Base-by-base conservation (phyloP, 2,113 vertebrate species). In the Gasterosteus aculeatus region DNA sequence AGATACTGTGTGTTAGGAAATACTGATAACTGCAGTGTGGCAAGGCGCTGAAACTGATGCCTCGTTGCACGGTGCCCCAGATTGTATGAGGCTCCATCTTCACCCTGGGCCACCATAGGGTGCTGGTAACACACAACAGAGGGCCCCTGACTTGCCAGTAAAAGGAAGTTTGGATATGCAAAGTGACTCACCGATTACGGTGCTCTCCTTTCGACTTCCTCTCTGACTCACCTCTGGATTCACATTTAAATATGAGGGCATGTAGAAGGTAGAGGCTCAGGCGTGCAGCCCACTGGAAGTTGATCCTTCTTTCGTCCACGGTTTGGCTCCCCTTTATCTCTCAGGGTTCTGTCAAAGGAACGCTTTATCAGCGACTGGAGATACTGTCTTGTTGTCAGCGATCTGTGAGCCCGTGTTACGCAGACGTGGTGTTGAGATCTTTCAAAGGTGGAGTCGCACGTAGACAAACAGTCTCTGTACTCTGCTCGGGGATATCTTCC, bases 161-260 rank as follows among this genome's bases (percentile, higher is more conserved):
- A 84, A 88, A 89, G 87, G 86, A 91, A 89, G 87, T 90, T 89
- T 90, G 82, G 88, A 83, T 83, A 90, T 89, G 80, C 85, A 89
- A 84, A 88, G 70, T 58, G 80, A 70, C 69, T 84, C 57, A 29
- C 75, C 78, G 80, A 75, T 85, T 69, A 70, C 61, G 44, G 26
- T 31, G 33, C 63, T 73, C 67, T 82, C 41, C 69, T 87, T 86
- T 86, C 76, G 87, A 76, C 86, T 90, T 87, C 87, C 83, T 79
- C 78, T 81, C 69, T 72, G 56, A 83, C 83, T 90, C 80, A 75
- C 71, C 74, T 87, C 77, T 84, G 80, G 61, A 81, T 84, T 89
- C 71, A 82, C 75, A 86, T 87, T 81, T 88, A 85, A 88, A 88
- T 83, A 88, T 60, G 74, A 76, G 65, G 51, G 62, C 69, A 78